phyloP scores from a whole-genome alignment of 2,888 invertebrate species.

The Cerastoderma edule region DNA sequence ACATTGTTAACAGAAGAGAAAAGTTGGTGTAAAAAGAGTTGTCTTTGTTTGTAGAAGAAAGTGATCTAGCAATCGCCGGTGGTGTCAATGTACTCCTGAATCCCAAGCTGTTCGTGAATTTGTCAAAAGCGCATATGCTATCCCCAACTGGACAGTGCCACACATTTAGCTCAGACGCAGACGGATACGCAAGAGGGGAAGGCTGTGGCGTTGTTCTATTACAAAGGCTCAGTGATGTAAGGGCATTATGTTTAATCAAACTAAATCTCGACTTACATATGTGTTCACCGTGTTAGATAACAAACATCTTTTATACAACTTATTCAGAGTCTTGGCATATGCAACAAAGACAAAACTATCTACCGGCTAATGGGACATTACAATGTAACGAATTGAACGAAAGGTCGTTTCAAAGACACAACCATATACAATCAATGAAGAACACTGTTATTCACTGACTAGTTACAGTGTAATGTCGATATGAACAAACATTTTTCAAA shows the following conservation, averaged over 20 bases:
- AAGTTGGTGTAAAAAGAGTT: too few species aligned
- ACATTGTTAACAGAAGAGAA: too few species aligned
- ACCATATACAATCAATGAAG: too few species aligned
- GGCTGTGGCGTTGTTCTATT: conserved; percentile 63
- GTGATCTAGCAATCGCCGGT: conserved; percentile 67
- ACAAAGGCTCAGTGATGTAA: conserved; percentile 54
- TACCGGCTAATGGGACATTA: background rate
- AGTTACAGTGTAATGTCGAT: too few species aligned
- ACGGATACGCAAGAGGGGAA: conserved; percentile 63
- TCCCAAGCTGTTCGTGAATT: conserved; percentile 63
- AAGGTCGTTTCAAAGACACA: background rate
- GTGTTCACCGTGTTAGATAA: background rate
- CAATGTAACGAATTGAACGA: background rate
- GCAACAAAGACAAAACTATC: too few species aligned
- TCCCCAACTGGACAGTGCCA: conserved; percentile 59
- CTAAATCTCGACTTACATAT: too few species aligned
- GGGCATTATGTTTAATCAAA: background rate
- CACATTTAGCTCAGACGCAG: conserved; percentile 63
- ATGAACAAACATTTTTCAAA: too few species aligned
- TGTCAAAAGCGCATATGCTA: conserved; percentile 61
- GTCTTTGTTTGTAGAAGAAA: conserved; percentile 62
- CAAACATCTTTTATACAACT: too few species aligned
- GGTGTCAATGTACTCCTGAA: conserved; percentile 71
- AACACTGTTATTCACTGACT: too few species aligned
- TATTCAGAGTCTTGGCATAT: too few species aligned